Evolutionary conservation across 2,797 vertebrate genomes (phyloP).

Genomic region (Alauda arvensis): DNA sequence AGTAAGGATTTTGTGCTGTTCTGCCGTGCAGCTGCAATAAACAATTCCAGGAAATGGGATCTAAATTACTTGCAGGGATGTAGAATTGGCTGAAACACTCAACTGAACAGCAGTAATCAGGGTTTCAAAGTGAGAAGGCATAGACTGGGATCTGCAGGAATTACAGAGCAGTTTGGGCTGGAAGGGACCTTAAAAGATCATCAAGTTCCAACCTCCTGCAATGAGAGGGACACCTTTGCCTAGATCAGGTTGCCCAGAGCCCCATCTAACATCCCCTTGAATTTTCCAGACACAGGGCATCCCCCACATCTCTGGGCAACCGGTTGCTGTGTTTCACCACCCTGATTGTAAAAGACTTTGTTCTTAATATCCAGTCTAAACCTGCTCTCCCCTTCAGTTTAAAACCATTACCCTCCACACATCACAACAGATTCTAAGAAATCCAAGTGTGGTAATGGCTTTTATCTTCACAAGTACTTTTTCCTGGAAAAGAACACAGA

Average conservation of each 20-base stretch:
- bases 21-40: neutral
- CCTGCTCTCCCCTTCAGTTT: neutral
- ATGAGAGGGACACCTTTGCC: neutral
- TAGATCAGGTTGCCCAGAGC: neutral
- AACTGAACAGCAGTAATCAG: neutral
- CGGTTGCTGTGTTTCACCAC: neutral
- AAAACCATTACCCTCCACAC: neutral
- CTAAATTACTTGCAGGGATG: neutral
- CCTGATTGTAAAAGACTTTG: neutral
- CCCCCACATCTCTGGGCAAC: neutral
- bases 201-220: neutral
- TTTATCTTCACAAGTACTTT: neutral
- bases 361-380: neutral
- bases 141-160: neutral
- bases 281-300: neutral
- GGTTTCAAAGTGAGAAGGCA: neutral
- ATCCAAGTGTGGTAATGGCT: neutral
- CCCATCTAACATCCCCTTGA: neutral
- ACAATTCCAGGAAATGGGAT: neutral
- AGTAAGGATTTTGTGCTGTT: neutral
- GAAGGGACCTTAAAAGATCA: neutral
- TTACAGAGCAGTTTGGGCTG: neutral
- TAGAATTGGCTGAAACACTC: neutral
- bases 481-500: neutral
- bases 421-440: neutral